phyloP scores from a whole-genome alignment of 2,888 invertebrate species.

The Nasonia oneida region DNA sequence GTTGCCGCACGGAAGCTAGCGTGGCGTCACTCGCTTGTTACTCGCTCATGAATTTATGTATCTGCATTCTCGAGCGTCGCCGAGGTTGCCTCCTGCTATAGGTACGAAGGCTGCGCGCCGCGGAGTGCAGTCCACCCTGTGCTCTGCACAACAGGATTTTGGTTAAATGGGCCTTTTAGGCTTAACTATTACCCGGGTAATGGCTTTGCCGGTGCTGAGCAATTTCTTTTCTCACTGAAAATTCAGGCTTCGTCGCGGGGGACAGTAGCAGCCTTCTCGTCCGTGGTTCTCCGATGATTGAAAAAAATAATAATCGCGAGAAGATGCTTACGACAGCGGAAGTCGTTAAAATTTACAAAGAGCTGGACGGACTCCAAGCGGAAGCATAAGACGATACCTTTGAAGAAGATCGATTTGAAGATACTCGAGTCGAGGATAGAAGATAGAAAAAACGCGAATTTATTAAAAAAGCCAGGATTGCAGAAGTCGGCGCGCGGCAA shows the following conservation, averaged over 20 bases:
- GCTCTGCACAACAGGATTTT: neutral
- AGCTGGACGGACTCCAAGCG: neutral
- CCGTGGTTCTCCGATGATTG: neutral
- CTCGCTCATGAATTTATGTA: conserved; percentile 79
- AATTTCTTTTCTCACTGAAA: neutral
- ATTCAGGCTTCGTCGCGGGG: neutral
- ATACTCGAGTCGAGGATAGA: neutral
- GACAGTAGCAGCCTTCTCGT: neutral
- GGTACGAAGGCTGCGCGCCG: neutral
- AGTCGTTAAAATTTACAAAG: conserved; percentile 2
- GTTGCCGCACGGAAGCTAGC: conserved; percentile 77
- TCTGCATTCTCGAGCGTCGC: conserved; percentile 76
- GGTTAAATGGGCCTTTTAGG: conserved; percentile 13
- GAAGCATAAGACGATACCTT: neutral
- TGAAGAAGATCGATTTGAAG: neutral
- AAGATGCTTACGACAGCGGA: neutral
- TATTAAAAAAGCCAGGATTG: neutral
- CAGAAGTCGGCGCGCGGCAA: neutral
- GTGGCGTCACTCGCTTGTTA: conserved; percentile 79
- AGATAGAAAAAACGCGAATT: neutral
- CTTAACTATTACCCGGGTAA: conserved; percentile 9
- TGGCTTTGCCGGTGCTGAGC: neutral
- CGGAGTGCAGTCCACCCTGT: neutral
- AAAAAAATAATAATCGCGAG: neutral
- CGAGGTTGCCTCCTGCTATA: conserved; percentile 39